Conservation (phyloP, 2,113 vertebrate species). For the Alligator sinensis region DNA sequence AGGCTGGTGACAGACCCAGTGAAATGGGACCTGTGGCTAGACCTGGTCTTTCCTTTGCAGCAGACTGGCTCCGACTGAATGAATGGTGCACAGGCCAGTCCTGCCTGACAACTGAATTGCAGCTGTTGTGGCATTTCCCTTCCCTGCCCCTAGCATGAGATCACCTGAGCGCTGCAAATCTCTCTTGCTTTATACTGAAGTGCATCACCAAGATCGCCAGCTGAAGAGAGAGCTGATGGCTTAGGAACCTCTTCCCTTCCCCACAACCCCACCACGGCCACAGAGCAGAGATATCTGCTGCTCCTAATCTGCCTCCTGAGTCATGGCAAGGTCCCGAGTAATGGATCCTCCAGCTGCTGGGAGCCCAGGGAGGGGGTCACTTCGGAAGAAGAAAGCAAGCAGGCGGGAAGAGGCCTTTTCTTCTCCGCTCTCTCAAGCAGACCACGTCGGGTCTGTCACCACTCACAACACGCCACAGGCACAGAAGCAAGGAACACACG, state of each 20-base stretch:
- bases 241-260: conserved; percentile 28
- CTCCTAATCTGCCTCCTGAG: neutral
- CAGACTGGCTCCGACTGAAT: too few relatives aligned
- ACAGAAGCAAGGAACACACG: neutral
- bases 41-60: too few relatives aligned
- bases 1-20: accelerated
- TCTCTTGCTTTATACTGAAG: neutral
- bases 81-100: accelerated
- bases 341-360: neutral
- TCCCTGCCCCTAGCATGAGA: neutral
- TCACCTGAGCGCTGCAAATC: neutral
- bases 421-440: neutral
- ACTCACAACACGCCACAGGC: neutral
- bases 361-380: too few relatives aligned
- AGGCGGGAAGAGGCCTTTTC: neutral
- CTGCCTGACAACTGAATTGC: neutral
- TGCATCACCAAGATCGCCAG: neutral
- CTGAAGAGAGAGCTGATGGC: conserved; percentile 5
- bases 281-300: neutral
- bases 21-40: too few relatives aligned
- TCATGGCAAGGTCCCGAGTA: neutral
- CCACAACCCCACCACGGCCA: neutral
- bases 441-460: accelerated
- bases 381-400: neutral
- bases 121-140: accelerated